These are phyloP conservation scores for Gallinago undulata DNA, from an alignment of 2,113 vertebrate species.

Conservation along the genomic window DNA sequence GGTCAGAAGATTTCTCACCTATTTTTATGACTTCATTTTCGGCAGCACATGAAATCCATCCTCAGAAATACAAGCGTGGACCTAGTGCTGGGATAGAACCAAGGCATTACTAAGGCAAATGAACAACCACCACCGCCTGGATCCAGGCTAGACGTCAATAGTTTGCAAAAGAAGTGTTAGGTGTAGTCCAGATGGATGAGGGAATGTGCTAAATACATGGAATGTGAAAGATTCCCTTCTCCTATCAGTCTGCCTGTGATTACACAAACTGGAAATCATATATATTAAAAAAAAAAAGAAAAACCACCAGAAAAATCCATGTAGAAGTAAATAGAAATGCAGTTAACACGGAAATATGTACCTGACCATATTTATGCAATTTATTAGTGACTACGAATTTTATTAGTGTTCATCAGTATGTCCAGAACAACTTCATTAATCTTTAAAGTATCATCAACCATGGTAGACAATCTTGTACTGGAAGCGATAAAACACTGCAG, in stretches of 20 bases:
- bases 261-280: not conserved
- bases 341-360: not conserved
- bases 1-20: not conserved
- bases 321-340: not conserved
- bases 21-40: not conserved
- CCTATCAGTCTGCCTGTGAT: not conserved
- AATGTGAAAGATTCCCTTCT: not conserved
- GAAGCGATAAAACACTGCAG: not conserved
- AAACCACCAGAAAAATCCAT: not conserved
- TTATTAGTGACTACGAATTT: not conserved
- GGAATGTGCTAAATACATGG: not conserved
- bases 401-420: not conserved
- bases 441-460: not conserved
- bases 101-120: not conserved
- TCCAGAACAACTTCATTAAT: not conserved
- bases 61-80: not conserved
- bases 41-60: not conserved
- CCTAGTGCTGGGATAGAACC: not conserved
- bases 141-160: not conserved
- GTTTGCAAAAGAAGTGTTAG: not conserved
- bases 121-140: not conserved
- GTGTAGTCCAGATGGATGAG: not conserved
- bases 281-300: not conserved
- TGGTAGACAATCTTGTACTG: not conserved
- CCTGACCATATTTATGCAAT: not conserved